These are phyloP conservation scores for Ptychoptera albimana DNA, from an alignment of 2,888 invertebrate species.

Conservation along the genomic window DNA sequence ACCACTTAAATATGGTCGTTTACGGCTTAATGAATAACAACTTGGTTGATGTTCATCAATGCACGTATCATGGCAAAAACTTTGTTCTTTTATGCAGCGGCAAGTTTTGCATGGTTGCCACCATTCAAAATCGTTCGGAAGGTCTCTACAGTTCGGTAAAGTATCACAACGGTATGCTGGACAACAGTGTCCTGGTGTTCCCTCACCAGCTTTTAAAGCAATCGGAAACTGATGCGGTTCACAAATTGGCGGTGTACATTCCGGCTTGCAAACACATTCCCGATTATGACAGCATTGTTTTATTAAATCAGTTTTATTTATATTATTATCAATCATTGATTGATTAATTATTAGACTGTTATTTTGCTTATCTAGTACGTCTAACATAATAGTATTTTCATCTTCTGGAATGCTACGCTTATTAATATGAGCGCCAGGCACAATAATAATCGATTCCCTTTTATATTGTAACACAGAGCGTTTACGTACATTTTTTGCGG, in stretches of 20 bases:
- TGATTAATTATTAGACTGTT: neutral
- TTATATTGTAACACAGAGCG: neutral
- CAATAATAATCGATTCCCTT: slow-evolving; percentile 5
- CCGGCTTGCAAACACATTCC: slow-evolving; percentile 5
- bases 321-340: neutral
- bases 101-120: slow-evolving; percentile 1
- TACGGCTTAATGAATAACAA: neutral
- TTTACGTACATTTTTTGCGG: neutral
- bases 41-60: neutral
- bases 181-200: slow-evolving; percentile 21
- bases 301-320: slow-evolving; percentile 3
- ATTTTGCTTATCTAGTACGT: neutral
- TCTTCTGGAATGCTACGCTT: slow-evolving; percentile 9
- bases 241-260: neutral
- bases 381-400: neutral
- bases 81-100: neutral
- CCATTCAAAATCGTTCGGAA: slow-evolving; percentile 1
- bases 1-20: slow-evolving; percentile 14
- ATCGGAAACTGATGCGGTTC: neutral
- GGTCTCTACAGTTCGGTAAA: slow-evolving; percentile 9
- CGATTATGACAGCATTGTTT: slow-evolving; percentile 2
- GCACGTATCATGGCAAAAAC: neutral
- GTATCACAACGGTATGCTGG: slow-evolving; percentile 28
- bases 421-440: slow-evolving; percentile 2
- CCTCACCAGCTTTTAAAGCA: neutral